These are phyloP conservation scores for Belonocnema kinseyi DNA, from an alignment of 1,140 invertebrate genomes.

Conservation along the genomic window DNA sequence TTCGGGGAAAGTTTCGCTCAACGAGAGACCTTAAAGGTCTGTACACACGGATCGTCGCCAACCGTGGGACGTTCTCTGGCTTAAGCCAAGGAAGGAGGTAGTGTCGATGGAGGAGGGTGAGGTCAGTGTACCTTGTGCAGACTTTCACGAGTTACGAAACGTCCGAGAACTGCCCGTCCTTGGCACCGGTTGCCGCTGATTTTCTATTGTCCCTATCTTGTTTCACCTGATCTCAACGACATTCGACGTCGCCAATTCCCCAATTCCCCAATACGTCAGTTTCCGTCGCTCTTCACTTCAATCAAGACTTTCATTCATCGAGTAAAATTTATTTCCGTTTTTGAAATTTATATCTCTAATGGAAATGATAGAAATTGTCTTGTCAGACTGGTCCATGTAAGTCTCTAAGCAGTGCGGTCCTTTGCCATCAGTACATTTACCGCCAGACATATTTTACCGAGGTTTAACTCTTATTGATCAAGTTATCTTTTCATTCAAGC, in stretches of 20 bases:
- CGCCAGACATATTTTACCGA: too few relatives aligned
- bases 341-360: too few relatives aligned
- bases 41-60: conserved; percentile 45
- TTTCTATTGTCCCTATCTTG: conserved; percentile 71
- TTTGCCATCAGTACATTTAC: too few relatives aligned
- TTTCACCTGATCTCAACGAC: conserved; percentile 52
- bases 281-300: too few relatives aligned
- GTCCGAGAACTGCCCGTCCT: conserved; percentile 72
- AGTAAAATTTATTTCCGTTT: too few relatives aligned
- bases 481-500: too few relatives aligned
- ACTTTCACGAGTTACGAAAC: conserved; percentile 77
- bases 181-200: conserved; percentile 74
- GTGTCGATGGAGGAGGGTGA: conserved; percentile 63
- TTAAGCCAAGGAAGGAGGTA: conserved; percentile 50
- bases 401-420: too few relatives aligned
- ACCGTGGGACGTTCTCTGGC: conserved; percentile 46
- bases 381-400: too few relatives aligned
- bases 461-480: too few relatives aligned
- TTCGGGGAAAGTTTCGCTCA: conserved; percentile 38
- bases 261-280: too few relatives aligned
- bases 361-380: too few relatives aligned
- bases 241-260: neutral
- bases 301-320: too few relatives aligned
- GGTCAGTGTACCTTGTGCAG: conserved; percentile 74
- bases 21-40: conserved; percentile 44